phyloP scores from a whole-genome alignment of 2,113 vertebrate genomes.

The Motacilla alba region DNA sequence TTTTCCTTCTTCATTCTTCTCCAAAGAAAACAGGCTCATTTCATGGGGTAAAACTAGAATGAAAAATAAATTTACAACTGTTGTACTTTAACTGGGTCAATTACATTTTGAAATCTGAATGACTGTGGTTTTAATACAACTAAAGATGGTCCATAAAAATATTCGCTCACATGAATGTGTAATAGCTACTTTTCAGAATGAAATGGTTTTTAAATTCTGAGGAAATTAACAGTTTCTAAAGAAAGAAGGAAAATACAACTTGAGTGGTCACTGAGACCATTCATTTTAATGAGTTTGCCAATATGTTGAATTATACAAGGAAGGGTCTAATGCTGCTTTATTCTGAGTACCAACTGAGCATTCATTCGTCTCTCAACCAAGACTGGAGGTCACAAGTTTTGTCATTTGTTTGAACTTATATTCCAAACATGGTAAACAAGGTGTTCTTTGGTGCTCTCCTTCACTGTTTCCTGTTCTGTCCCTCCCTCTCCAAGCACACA shows the following conservation, averaged over 20 bases:
- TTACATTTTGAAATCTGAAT: background rate
- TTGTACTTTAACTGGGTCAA: background rate
- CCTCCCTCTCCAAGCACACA: background rate
- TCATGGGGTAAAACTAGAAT: background rate
- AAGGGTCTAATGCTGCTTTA: background rate
- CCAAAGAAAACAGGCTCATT: background rate
- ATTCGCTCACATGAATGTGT: background rate
- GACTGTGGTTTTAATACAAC: background rate
- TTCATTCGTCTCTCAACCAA: background rate
- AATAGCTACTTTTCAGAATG: background rate
- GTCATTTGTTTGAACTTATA: background rate
- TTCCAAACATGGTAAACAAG: background rate
- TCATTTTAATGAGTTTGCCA: background rate
- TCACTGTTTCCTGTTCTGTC: background rate
- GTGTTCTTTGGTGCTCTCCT: background rate
- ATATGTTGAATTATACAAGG: background rate
- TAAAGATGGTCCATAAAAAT: background rate
- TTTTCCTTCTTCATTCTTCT: background rate
- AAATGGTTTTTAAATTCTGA: background rate
- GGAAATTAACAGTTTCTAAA: background rate
- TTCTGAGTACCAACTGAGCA: background rate
- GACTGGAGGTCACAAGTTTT: background rate
- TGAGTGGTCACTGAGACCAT: background rate
- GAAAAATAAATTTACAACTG: background rate
- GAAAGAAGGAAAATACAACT: background rate